Conservation (phyloP, 2,797 vertebrate genomes). For the Menidia menidia region DNA sequence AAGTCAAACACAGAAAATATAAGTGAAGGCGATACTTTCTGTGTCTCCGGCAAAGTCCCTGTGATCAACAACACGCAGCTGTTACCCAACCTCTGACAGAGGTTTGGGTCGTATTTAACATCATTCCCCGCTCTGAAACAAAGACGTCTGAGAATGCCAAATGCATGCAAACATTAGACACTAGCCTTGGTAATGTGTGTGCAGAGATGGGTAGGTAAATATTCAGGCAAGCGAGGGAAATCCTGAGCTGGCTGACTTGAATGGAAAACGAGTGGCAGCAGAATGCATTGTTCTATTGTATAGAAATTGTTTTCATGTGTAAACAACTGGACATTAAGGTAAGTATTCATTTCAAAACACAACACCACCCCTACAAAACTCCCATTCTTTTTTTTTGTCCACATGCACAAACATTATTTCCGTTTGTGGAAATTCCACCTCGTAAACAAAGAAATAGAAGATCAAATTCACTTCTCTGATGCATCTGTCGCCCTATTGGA, state of each 20-base stretch:
- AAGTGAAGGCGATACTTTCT: constrained; percentile 36
- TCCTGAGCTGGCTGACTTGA: constrained; percentile 52
- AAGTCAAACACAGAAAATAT: constrained; percentile 4
- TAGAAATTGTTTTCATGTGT: constrained; percentile 35
- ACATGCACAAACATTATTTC: constrained; percentile 27
- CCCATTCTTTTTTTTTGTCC: neutral
- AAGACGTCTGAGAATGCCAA: constrained; percentile 34
- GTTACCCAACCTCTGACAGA: constrained; percentile 60
- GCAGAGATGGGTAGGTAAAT: constrained; percentile 47
- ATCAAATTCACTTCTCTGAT: constrained; percentile 43
- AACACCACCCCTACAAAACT: neutral
- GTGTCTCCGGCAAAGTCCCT: constrained; percentile 72
- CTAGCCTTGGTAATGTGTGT: constrained; percentile 23
- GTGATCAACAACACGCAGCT: constrained; percentile 62
- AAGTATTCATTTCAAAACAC: constrained; percentile 20
- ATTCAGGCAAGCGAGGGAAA: constrained; percentile 44
- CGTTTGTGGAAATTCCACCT: constrained; percentile 30
- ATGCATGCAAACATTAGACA: constrained; percentile 38
- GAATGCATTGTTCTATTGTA: constrained; percentile 63
- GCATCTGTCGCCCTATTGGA: constrained; percentile 33
- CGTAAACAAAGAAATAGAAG: constrained; percentile 15
- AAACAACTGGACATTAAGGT: constrained; percentile 22
- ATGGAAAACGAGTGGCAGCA: constrained; percentile 39
- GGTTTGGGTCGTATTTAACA: constrained; percentile 63
- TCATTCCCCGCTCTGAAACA: constrained; percentile 56